Base-by-base conservation (phyloP, 1,140 invertebrate genomes). In the Eciton burchellii region DNA sequence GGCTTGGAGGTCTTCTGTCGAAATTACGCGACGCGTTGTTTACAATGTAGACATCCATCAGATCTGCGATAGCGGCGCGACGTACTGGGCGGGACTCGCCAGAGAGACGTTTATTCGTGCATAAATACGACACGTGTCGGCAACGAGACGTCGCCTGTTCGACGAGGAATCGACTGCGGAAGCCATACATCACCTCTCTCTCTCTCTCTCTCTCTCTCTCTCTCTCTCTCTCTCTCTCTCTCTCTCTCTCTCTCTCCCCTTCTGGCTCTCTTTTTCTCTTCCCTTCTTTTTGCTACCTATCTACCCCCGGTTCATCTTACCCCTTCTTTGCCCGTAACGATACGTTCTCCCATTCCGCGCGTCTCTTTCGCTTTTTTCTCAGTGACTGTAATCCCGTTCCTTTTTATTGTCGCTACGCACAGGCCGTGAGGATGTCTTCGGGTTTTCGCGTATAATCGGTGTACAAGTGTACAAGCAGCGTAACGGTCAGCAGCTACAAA, bases 31-130 rank as follows among this genome's bases (percentile, higher is more conserved):
- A 43, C 24, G 56, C 21, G 63, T 2, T 3, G 6, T 43, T 68
- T 45, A 57, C 65, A 35, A 79, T 79, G 74, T 79, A 79, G 74
- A 35, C 29, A 12, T 43, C 3, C 19, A 21, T n/a, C 26, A 11
- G 9, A 35, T 24, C 11, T 21, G 43, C 43, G 43, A 47, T 47
- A 66, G 43, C 62, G 12, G 41, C 72, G 45, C n/a, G 29, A 49
- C 9, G 43, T 26, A 12, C 14, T 9, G 43, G 45, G 26, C 47
- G 45, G 62, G 62, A 52, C 24, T 62, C 12, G 0, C 8, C 21
- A 12, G 3, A 45, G 24, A 16, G 26, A 41, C 47, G 1, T 43
- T 41, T 49, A 21, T 24, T 65, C 14, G 47, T 41, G 12, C n/a
- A n/a, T 35, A 52, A 45, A 62, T 21, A 43, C 21, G 19, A 35